Evolutionary conservation across 2,888 invertebrate species (phyloP).

Genomic region (Heliconius ethilla): DNA sequence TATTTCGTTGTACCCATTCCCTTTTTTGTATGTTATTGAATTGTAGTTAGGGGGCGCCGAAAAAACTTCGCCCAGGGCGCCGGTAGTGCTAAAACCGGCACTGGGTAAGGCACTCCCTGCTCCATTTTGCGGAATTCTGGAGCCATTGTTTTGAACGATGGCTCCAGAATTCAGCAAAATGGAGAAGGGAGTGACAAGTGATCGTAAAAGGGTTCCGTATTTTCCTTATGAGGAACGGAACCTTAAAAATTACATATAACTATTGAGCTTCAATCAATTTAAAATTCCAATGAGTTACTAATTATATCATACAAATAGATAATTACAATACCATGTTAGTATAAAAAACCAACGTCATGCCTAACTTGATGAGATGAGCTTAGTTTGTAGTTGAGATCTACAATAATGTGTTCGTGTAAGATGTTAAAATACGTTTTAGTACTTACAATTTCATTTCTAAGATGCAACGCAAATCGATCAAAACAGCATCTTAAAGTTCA

Average conservation of each 20-base stretch:
- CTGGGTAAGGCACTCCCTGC: no score
- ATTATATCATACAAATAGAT: slow-evolving; percentile 10
- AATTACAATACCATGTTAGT: neutral
- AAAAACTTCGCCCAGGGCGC: no score
- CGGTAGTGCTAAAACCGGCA: no score
- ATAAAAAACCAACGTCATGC: slow-evolving; percentile 28
- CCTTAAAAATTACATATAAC: neutral
- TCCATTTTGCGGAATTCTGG: neutral
- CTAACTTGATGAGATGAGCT: slow-evolving; percentile 18
- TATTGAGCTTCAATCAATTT: neutral
- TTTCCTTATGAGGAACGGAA: no score
- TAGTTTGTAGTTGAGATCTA: slow-evolving; percentile 7
- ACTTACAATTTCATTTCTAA: slow-evolving; percentile 6
- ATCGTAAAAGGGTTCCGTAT: no score
- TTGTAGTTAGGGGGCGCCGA: no score
- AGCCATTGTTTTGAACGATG: no score
- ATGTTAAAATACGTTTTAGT: slow-evolving; percentile 15
- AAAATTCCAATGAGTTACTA: slow-evolving; percentile 13
- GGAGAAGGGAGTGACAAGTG: no score
- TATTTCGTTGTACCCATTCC: no score
- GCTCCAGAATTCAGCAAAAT: no score
- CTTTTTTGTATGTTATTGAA: no score
- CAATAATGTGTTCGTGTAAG: slow-evolving; percentile 15
- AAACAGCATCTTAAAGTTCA: slow-evolving; percentile 27
- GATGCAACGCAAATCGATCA: slow-evolving; percentile 20